phyloP scores from a whole-genome alignment of 1,140 invertebrate genomes.

The Bathynomus jamesi region DNA sequence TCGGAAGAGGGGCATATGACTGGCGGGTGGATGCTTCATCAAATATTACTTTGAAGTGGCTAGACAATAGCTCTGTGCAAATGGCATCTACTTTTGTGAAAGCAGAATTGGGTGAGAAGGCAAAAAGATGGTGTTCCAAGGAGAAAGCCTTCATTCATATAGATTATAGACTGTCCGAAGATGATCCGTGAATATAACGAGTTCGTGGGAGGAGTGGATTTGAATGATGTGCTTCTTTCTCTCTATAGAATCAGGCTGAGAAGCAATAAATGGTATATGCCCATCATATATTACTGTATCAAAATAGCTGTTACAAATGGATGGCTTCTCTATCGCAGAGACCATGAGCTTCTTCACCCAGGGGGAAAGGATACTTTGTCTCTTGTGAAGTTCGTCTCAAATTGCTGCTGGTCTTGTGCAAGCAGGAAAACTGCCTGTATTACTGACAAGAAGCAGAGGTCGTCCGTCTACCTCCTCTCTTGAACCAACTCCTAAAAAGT shows the following conservation, averaged over 20 bases:
- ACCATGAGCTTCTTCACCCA: neutral
- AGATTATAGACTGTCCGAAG: neutral
- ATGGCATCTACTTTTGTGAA: neutral
- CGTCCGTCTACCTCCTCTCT: neutral
- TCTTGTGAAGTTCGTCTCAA: neutral
- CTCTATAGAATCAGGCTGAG: neutral
- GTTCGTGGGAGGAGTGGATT: neutral
- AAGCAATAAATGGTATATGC: constrained; percentile 6
- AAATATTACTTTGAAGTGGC: constrained; percentile 1
- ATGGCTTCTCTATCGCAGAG: neutral
- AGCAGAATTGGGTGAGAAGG: neutral
- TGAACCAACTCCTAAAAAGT: neutral
- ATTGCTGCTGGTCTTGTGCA: neutral
- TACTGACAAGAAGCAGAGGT: neutral
- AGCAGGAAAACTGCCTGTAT: neutral
- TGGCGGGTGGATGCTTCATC: neutral
- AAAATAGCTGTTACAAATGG: too few species aligned
- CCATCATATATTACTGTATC: neutral
- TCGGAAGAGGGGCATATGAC: neutral
- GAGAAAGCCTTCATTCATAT: neutral
- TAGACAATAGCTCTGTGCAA: neutral
- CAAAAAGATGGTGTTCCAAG: neutral
- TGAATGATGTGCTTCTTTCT: neutral
- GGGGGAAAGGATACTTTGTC: neutral
- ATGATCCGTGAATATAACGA: neutral